Evolutionary conservation across 2,888 invertebrate species (phyloP).

Genomic region (Capitulum mitella): DNA sequence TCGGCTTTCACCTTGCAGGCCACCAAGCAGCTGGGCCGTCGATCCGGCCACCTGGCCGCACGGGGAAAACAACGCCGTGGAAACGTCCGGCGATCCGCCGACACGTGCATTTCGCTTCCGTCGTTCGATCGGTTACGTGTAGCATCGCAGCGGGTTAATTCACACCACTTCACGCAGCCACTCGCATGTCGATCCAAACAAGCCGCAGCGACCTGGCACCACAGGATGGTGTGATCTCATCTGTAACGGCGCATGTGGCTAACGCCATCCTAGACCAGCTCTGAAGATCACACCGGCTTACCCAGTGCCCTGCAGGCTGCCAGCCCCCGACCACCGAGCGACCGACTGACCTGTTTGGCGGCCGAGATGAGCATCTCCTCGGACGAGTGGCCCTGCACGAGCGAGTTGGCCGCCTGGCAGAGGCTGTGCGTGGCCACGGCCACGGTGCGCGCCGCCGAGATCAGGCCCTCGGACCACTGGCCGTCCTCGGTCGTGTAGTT

Average conservation of each 20-base stretch:
- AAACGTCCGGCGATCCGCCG: no score
- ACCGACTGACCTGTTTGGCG: constrained; percentile 53
- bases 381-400: constrained; percentile 83
- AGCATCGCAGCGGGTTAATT: no score
- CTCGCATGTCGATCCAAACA: no score
- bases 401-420: constrained; percentile 94
- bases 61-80: neutral
- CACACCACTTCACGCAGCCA: neutral
- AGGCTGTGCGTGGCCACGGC: constrained; percentile 96
- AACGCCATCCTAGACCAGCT: no score
- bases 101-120: no score
- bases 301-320: no score
- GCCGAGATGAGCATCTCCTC: constrained; percentile 95
- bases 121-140: no score
- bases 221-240: no score
- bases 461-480: constrained; percentile 95
- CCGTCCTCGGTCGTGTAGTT: constrained; percentile 81
- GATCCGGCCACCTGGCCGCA: constrained; percentile 89
- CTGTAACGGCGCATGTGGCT: no score
- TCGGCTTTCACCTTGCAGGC: constrained; percentile 99
- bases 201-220: no score
- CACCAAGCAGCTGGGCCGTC: constrained; percentile 91
- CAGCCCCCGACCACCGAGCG: no score
- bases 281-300: no score
- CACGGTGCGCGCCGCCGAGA: constrained; percentile 89